Percentiles rank a stretch among this genome's conserved stretches.
These are phyloP conservation scores for Ophion obscuratus DNA, from an alignment of 2,888 invertebrate species.

Conservation along the genomic window DNA sequence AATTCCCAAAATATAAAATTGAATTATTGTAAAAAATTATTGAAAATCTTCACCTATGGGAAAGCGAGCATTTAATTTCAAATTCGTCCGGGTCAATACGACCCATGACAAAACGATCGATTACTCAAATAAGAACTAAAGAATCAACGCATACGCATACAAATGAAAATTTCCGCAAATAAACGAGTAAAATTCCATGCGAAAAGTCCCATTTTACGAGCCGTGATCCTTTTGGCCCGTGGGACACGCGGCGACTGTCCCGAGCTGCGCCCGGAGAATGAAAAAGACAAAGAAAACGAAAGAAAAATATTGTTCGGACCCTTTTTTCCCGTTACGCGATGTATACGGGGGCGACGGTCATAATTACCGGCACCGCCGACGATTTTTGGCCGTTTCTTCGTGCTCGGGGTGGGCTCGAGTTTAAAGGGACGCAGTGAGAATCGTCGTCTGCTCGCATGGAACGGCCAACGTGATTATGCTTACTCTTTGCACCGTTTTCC, in stretches of 20 bases:
- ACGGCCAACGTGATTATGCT: slow-evolving; percentile 1
- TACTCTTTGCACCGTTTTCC: slow-evolving; percentile 16
- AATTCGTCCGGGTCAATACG: too few relatives aligned
- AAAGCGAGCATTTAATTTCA: too few relatives aligned
- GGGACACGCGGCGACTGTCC: slow-evolving; percentile 11
- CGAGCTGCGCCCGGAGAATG: background rate
- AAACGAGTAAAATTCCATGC: background rate
- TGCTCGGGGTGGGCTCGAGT: slow-evolving; percentile 1
- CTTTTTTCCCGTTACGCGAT: slow-evolving; percentile 39
- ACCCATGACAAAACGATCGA: too few relatives aligned
- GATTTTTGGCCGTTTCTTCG: background rate
- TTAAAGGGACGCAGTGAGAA: slow-evolving; percentile 18
- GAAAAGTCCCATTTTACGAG: slow-evolving; percentile 5
- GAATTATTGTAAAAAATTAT: too few relatives aligned
- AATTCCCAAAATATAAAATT: too few relatives aligned
- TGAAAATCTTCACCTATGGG: too few relatives aligned
- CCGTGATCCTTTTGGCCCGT: background rate
- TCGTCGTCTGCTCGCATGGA: slow-evolving; percentile 14
- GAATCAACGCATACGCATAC: too few relatives aligned
- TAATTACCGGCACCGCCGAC: slow-evolving; percentile 14
- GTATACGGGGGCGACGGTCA: slow-evolving; percentile 18
- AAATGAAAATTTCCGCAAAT: background rate
- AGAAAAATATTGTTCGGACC: background rate
- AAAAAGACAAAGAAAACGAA: background rate
- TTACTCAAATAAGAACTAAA: too few relatives aligned